Base-by-base conservation (phyloP, 2,888 invertebrate species). In the Actias luna region DNA sequence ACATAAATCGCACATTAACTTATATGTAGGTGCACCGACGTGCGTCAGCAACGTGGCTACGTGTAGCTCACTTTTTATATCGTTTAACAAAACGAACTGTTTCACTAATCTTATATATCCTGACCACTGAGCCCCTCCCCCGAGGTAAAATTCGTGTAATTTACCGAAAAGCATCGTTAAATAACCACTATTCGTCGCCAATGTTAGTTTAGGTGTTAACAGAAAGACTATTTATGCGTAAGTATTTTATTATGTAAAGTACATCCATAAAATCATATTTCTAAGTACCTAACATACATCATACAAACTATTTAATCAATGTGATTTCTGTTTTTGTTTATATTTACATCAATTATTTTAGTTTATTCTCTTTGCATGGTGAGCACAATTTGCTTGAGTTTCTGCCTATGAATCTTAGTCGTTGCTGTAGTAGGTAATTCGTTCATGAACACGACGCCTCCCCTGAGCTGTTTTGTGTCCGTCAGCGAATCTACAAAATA, bases 391-490 rank as follows among this genome's bases (percentile, higher is more conserved):
- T 85, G 75, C 1, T 70, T 74, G 2, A 83, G 66, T 62, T 74
- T 72, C 5, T 65, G 69, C 5, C 77, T 65, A 31, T 80, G 69
- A 0, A 79, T 60, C 65, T 83, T 83, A 0, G 72, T 73, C 0
- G 77, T 61, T 0, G 80, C 70, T 0, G 79, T 80, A 64, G 72
- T 61, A 0, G 83, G 82, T n/a, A 83, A 39, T 35, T 75, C 67
- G 1, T 70, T 65, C 69, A 83, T 59, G 61, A 83, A 79, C 55
- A 82, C 67, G 4, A 83, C 80, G 0, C 82, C 83, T 0, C 82
- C 82, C 58, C 80, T 67, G 0, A 83, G 58, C 57, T 75, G 77
- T 39, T 81, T 77, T 0, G 77, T 63, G 12, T 80, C 70, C 2
- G 72, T 64, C n/a, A 74, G 61, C 59, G 67, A 70, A 36, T 72